These are phyloP conservation scores for Lycocorax pyrrhopterus DNA, from an alignment of 2,113 vertebrate genomes.

Conservation along the genomic window DNA sequence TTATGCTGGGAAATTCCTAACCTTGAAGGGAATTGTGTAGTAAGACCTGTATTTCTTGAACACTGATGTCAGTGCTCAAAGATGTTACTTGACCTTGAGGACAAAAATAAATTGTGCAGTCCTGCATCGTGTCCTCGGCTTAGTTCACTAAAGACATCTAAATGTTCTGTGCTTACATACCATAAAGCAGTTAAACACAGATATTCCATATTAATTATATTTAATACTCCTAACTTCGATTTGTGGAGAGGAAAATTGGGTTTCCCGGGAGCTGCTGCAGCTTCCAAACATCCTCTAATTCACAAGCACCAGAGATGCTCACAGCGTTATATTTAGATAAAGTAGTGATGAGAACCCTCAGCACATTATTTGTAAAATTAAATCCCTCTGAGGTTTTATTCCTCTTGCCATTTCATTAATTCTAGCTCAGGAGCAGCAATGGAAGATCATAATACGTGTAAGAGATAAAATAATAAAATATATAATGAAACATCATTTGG, in stretches of 20 bases:
- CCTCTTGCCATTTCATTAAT: conserved; percentile 27
- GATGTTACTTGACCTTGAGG: conserved; percentile 19
- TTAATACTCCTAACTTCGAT: conserved; percentile 28
- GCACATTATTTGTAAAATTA: conserved; percentile 11
- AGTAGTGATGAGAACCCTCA: conserved; percentile 21
- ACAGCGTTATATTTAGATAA: conserved; percentile 11
- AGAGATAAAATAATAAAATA: neutral
- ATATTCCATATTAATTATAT: conserved; percentile 34
- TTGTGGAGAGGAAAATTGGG: conserved; percentile 42
- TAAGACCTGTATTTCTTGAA: neutral
- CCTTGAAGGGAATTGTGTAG: neutral
- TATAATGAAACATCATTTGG: neutral
- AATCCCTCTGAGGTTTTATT: neutral
- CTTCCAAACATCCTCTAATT: conserved; percentile 41
- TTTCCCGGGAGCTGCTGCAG: conserved; percentile 25
- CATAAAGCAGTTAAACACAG: conserved; percentile 25
- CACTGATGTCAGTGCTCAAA: neutral
- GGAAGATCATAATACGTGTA: neutral
- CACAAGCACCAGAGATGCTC: conserved; percentile 25
- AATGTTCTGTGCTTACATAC: conserved; percentile 13
- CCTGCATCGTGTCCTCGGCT: neutral
- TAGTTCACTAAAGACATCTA: neutral
- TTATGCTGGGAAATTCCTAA: neutral
- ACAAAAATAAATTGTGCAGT: conserved; percentile 34
- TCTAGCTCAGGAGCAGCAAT: neutral